Evolutionary conservation across 2,888 invertebrate species (phyloP), one percentile per base, ranked within the genome.

Genomic region (Pyrrhia umbra): DNA sequence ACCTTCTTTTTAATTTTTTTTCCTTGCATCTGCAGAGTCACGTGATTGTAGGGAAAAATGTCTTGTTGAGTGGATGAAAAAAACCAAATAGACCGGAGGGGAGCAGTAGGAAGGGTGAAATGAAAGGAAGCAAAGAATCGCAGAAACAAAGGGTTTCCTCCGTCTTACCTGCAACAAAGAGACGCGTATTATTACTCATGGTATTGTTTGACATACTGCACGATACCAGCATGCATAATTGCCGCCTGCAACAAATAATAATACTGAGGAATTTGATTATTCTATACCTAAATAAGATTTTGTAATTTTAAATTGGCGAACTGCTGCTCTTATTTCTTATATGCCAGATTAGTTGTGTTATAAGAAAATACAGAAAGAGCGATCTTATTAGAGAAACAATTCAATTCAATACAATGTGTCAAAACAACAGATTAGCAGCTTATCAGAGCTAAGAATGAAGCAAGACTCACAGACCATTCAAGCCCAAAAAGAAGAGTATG

Each of bases 131-230:
- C 58, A 81, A 75, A 79, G 68, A 70, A 62, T 63, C 55, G 61
- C 60, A 77, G 65, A 75, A 80, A 87, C 86, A 87, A 88, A 88
- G 81, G 71, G 77, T 79, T 88, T 85, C 87, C 86, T 86, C 83
- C 82, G 69, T 75, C 81, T 87, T 92, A 92, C 92, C 92, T 92
- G 92, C 49, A 92, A 92, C 91, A 92, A 92, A 90, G 79, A 87
- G 59, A 81, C 58, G 47, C 27, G 67, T 73, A 79, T 85, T 85
- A 86, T 86, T 88, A 87, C 76, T 83, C 79, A 80, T 51, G 61
- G 75, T 68, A 76, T 80, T 75, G 77, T 82, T 77, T 61, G 63
- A 71, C 71, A 77, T 52, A 66, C 56, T 59, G 51, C 59, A 75
- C 68, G 49, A 68, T 68, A 73, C 75, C 61, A 51, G 75, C 72